These are phyloP conservation scores for Crotalus horridus DNA, from an alignment of 2,113 vertebrate species.

Conservation along the genomic window DNA sequence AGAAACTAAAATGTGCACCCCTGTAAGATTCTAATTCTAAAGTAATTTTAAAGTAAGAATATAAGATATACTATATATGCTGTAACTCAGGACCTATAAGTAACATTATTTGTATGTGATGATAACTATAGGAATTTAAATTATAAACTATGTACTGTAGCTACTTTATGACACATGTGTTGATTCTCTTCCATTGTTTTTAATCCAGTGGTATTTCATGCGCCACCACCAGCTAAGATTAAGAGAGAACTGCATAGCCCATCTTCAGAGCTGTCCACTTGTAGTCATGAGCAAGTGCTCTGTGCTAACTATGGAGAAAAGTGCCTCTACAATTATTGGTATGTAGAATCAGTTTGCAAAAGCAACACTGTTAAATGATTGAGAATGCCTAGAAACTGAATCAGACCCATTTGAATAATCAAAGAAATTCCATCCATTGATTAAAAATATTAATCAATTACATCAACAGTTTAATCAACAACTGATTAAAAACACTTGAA, in stretches of 20 bases:
- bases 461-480: background rate
- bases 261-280: slow-evolving; percentile 85
- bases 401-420: background rate
- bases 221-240: slow-evolving; percentile 89
- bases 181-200: slow-evolving; percentile 13
- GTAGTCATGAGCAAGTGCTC: slow-evolving; percentile 85
- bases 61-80: background rate
- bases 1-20: background rate
- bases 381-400: background rate
- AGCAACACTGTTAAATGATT: background rate
- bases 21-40: background rate
- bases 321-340: slow-evolving; percentile 99
- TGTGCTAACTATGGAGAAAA: slow-evolving; percentile 89
- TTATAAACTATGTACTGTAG: background rate
- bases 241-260: slow-evolving; percentile 89
- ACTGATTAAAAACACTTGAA: background rate
- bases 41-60: background rate
- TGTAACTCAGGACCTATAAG: background rate
- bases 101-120: background rate
- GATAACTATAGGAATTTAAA: background rate
- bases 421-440: background rate
- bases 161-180: background rate
- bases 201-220: slow-evolving; percentile 91
- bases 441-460: background rate
- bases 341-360: slow-evolving; percentile 5